Evolutionary conservation across 2,888 invertebrate genomes (phyloP).

Genomic region (Zaprionus obscuricornis): DNA sequence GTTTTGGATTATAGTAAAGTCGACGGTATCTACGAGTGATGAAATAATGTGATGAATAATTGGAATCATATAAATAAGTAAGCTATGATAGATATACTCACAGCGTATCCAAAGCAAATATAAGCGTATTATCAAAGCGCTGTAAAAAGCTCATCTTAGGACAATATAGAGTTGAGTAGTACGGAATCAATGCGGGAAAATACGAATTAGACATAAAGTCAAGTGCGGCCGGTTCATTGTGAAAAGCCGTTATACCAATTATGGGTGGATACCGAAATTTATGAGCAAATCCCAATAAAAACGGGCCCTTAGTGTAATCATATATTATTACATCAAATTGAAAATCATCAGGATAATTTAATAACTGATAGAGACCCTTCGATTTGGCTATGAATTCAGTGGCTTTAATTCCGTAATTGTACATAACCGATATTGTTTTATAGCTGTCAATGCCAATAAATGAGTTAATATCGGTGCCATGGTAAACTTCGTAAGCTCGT

Average conservation of each 20-base stretch:
- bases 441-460: constrained; percentile 38
- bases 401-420: constrained; percentile 36
- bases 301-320: constrained; percentile 74
- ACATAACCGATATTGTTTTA: constrained; percentile 25
- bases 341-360: constrained; percentile 71
- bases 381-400: constrained; percentile 36
- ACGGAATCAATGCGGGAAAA: constrained; percentile 66
- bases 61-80: no score
- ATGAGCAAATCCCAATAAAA: constrained; percentile 73
- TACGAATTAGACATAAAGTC: constrained; percentile 65
- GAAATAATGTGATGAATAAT: no score
- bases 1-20: constrained; percentile 32
- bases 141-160: constrained; percentile 64
- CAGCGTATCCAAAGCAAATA: constrained; percentile 47
- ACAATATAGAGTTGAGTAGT: constrained; percentile 42
- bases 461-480: constrained; percentile 22
- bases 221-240: constrained; percentile 52
- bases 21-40: constrained; percentile 41
- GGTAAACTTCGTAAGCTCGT: constrained; percentile 47
- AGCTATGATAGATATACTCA: constrained; percentile 23
- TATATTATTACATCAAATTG: constrained; percentile 79
- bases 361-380: constrained; percentile 55
- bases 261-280: constrained; percentile 78
- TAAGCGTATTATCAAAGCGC: constrained; percentile 58
- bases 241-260: constrained; percentile 66